Evolutionary conservation across 1,140 invertebrate genomes (phyloP), one percentile per base, ranked within the genome.

Genomic region (Pachyrhynchus sulphureomaculatus): DNA sequence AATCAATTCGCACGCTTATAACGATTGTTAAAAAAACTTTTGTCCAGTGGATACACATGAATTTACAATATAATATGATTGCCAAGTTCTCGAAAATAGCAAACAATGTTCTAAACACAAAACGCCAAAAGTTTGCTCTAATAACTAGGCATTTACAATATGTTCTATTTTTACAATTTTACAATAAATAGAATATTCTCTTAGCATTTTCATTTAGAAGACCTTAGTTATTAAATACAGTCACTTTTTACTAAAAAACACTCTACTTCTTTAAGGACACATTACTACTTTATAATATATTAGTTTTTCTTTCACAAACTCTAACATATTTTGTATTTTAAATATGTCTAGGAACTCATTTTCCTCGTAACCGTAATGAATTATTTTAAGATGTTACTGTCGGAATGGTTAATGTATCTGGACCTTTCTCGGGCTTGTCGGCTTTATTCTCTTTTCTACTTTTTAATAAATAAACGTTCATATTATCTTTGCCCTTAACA

Each of bases 401-500:
- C 12, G 47, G 45, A 41, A 59, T 34, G 42, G 12, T 29, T 41
- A 39, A 13, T 39, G 39, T 21, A 15, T 48, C 56, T 10, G 44
- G 20, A 20, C n/a, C 13, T 20, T n/a, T 47, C 6, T 45, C 42
- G 2, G 29, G 29, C 9, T 17, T 49, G 1, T 45, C 32, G 9
- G 13, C 10, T 23, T 13, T 24, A 12, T 32, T 29, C 15, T 49
- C 56, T 44, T 60, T 61, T 12, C 52, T n/a, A 17, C 29, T 33
- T 61, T 83, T 77, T 6, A 88, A 77, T 23, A 96, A 78, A 77
- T 87, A 95, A 3, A 93, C 91, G 69, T 92, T 87, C 93, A 96
- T 96, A 68, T 95, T 83, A 71, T 95, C 93, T 79, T 97, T 98
- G 4, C 95, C 95, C 78, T 98, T 98, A 0, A 98, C 93, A 70